These are phyloP conservation scores for Drosophila lini DNA, from an alignment of 1,140 invertebrate species.

Conservation along the genomic window DNA sequence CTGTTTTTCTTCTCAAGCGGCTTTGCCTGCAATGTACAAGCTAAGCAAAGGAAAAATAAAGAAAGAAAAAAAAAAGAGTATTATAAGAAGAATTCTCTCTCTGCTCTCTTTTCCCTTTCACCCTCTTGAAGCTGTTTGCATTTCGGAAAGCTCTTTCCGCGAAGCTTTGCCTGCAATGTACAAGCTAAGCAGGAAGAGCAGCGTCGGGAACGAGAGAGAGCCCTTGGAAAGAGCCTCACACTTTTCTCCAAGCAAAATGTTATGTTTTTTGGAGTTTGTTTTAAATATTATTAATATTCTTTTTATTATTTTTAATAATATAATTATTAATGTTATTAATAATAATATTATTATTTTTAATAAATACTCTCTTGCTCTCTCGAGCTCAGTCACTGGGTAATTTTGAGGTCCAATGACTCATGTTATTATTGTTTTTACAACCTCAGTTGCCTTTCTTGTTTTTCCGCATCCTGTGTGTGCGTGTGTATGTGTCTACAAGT, in stretches of 20 bases:
- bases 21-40: too few species aligned
- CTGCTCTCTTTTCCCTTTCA: too few species aligned
- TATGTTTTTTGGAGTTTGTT: neutral
- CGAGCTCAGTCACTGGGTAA: neutral
- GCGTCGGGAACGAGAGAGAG: neutral
- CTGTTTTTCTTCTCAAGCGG: too few species aligned
- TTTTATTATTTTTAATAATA: neutral
- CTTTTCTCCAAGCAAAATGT: too few species aligned
- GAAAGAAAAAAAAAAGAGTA: too few species aligned
- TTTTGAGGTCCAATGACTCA: neutral
- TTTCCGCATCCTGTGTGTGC: constrained; percentile 27
- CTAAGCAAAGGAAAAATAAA: too few species aligned
- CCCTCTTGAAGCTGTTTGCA: too few species aligned
- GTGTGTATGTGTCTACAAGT: constrained; percentile 8
- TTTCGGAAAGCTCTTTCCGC: neutral
- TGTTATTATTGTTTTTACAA: constrained; percentile 10
- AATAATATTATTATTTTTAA: neutral
- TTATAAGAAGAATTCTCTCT: too few species aligned
- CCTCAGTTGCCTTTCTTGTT: constrained; percentile 14
- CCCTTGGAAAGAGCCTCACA: too few species aligned
- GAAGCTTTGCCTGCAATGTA: neutral
- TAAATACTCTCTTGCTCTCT: neutral
- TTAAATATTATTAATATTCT: neutral
- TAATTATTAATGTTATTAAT: neutral
- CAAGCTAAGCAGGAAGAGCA: neutral